Conservation (phyloP, 2,888 invertebrate genomes). For the Periphyllus acericola region DNA sequence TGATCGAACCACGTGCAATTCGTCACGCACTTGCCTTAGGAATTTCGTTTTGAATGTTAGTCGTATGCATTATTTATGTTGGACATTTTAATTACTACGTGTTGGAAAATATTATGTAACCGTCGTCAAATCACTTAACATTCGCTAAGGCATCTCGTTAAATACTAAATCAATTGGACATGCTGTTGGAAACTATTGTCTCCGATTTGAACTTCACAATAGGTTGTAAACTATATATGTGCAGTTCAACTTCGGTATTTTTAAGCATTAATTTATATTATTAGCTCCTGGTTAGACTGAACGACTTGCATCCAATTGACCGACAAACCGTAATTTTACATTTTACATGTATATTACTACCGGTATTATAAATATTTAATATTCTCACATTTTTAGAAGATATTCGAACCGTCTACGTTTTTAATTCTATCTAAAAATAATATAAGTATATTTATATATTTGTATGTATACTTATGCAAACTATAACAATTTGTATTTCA, state of each 20-base stretch:
- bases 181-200: not conserved
- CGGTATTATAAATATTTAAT: not conserved
- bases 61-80: constrained; percentile 3
- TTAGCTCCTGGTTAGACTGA: not conserved
- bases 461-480: not conserved
- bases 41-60: constrained; percentile 4
- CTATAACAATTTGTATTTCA: not conserved
- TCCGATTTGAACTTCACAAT: not conserved
- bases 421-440: not conserved
- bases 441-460: not conserved
- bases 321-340: not conserved
- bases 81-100: not conserved
- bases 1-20: not conserved
- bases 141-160: not conserved
- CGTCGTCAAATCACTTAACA: not conserved
- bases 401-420: not conserved
- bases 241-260: not conserved
- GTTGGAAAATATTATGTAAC: not conserved
- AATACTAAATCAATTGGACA: not conserved
- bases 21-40: not conserved
- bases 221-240: not conserved
- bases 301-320: not conserved
- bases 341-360: not conserved
- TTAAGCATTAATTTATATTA: not conserved
- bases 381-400: not conserved